Conservation (phyloP, 1,140 invertebrate species). For the Arion vulgaris region DNA sequence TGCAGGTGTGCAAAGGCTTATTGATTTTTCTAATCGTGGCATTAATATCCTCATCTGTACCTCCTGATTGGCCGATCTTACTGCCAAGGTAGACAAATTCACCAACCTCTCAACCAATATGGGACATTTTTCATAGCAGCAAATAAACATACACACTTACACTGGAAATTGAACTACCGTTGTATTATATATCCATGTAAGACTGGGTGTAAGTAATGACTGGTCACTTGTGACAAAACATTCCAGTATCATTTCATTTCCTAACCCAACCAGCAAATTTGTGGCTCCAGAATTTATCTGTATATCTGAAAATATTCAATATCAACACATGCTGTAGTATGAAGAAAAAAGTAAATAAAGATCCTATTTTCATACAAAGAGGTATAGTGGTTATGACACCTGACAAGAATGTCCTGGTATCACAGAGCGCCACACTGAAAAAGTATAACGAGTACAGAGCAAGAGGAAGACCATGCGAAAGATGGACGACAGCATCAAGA, state of each 20-base stretch:
- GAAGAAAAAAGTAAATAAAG: neutral
- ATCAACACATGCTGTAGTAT: neutral
- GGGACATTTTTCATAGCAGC: neutral
- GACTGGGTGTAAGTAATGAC: neutral
- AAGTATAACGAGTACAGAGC: too few relatives aligned
- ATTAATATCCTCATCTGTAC: too few relatives aligned
- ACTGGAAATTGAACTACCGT: neutral
- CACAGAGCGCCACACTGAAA: too few relatives aligned
- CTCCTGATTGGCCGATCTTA: too few relatives aligned
- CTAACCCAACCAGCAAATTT: neutral
- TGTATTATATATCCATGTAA: neutral
- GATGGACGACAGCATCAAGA: too few relatives aligned
- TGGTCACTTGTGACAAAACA: neutral
- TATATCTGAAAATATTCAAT: neutral
- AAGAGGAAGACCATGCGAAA: too few relatives aligned
- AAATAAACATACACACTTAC: neutral
- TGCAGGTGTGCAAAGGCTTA: too few relatives aligned
- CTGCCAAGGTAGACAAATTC: too few relatives aligned
- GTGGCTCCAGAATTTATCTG: neutral
- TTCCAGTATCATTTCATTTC: neutral
- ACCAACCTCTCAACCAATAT: neutral
- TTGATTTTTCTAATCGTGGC: too few relatives aligned
- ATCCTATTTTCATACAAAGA: neutral
- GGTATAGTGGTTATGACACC: too few relatives aligned
- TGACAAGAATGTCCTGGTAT: too few relatives aligned